Evolutionary conservation across 2,113 vertebrate genomes (phyloP).

Genomic region (Agelaius phoeniceus): DNA sequence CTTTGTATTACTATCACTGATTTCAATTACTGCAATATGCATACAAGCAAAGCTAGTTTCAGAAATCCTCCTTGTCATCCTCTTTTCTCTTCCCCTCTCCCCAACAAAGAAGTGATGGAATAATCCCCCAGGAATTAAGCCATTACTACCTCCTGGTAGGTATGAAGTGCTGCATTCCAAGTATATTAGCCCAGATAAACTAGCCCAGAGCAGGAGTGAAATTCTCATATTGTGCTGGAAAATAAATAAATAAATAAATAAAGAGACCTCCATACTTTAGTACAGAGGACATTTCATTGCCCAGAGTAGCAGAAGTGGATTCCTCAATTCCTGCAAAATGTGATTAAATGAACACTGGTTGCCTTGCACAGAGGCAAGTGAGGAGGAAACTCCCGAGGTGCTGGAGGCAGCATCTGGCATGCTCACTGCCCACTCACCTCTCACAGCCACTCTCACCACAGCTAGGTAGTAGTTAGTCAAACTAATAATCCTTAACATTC

Average conservation of each 20-base stretch:
- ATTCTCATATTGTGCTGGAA: not conserved
- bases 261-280: not conserved
- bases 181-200: not conserved
- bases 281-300: not conserved
- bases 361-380: not conserved
- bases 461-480: not conserved
- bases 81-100: not conserved
- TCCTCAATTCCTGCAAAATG: not conserved
- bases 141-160: not conserved
- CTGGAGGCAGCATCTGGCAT: not conserved
- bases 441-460: not conserved
- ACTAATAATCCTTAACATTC: not conserved
- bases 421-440: not conserved
- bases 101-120: not conserved
- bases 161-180: constrained; percentile 10
- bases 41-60: not conserved
- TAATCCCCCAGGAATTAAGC: not conserved
- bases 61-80: not conserved
- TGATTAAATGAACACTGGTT: not conserved
- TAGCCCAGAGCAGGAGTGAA: not conserved
- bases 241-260: not conserved
- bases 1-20: not conserved
- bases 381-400: not conserved
- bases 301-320: not conserved
- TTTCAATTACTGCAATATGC: not conserved